Evolutionary conservation across 2,888 invertebrate species (phyloP).

Genomic region (Cryptops parisi): DNA sequence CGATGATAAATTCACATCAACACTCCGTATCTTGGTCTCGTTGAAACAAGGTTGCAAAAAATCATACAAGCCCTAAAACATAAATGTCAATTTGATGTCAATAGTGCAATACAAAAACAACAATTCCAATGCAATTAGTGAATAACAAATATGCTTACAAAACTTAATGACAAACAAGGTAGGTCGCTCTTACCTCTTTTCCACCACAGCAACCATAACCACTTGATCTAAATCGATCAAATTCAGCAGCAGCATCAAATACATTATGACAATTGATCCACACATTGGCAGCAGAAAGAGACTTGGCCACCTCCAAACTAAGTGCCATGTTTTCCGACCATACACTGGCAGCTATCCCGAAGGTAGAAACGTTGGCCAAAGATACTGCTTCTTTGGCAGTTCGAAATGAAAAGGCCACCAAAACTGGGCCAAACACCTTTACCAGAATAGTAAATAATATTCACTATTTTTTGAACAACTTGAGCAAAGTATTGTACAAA

Average conservation of each 20-base stretch:
- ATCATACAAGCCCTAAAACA: not conserved
- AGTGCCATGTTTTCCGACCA: conserved; percentile 43
- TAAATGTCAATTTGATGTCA: no score
- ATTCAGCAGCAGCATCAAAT: conserved; percentile 37
- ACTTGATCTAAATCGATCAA: conserved; percentile 38
- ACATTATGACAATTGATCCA: conserved; percentile 42
- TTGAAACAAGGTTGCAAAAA: not conserved
- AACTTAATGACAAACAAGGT: no score
- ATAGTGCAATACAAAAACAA: no score
- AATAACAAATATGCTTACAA: no score
- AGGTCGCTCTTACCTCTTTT: conserved; percentile 29
- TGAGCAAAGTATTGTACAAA: no score
- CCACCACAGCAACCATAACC: conserved; percentile 40
- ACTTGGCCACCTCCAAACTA: conserved; percentile 39
- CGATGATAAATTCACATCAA: no score
- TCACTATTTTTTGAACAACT: not conserved
- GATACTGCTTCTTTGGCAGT: conserved; percentile 41
- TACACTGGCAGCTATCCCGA: conserved; percentile 39
- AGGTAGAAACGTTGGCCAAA: conserved; percentile 40
- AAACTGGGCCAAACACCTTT: conserved; percentile 35
- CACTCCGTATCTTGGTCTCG: no score
- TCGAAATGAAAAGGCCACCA: conserved; percentile 38
- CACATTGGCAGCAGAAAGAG: conserved; percentile 38
- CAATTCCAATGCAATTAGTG: no score
- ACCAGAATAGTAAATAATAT: conserved; percentile 8